phyloP scores from a whole-genome alignment of 1,140 invertebrate genomes.

The Drosophila fuyamai region DNA sequence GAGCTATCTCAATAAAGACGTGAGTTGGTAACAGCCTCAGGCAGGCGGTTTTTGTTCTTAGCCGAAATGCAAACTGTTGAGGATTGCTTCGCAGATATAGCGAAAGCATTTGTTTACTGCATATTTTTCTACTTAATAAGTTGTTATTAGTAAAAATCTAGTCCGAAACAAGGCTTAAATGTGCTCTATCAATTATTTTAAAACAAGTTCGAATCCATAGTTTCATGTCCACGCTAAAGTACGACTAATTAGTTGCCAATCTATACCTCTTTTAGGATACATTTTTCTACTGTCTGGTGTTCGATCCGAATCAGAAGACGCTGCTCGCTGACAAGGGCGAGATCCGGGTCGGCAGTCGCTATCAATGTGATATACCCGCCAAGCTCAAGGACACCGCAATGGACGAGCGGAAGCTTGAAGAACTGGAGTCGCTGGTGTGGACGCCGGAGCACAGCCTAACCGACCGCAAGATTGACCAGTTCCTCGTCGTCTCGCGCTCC shows the following conservation, averaged over 20 bases:
- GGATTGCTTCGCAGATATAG: no score
- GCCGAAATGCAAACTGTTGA: background rate
- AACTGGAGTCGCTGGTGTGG: conserved; percentile 97
- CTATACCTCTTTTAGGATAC: conserved; percentile 90
- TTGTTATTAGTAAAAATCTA: no score
- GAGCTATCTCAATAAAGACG: conserved; percentile 98
- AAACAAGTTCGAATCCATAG: background rate
- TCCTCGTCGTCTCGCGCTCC: conserved; percentile 98
- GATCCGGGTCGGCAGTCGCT: conserved; percentile 94
- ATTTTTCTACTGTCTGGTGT: conserved; percentile 99
- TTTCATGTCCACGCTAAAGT: background rate
- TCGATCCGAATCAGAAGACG: conserved; percentile 99
- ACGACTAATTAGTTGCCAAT: background rate
- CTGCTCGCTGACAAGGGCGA: conserved; percentile 99
- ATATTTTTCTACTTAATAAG: no score
- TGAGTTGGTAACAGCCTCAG: conserved; percentile 85
- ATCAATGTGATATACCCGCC: conserved; percentile 95
- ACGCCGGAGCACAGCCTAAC: conserved; percentile 95
- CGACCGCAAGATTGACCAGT: conserved; percentile 99
- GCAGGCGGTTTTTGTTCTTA: conserved; percentile 31
- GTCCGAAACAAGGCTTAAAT: no score
- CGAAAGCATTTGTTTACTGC: no score
- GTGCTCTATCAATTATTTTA: no score
- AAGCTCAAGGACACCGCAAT: conserved; percentile 91
- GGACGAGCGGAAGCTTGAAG: conserved; percentile 91